phyloP scores from a whole-genome alignment of 2,797 vertebrate species.

The Megaceryle alcyon region DNA sequence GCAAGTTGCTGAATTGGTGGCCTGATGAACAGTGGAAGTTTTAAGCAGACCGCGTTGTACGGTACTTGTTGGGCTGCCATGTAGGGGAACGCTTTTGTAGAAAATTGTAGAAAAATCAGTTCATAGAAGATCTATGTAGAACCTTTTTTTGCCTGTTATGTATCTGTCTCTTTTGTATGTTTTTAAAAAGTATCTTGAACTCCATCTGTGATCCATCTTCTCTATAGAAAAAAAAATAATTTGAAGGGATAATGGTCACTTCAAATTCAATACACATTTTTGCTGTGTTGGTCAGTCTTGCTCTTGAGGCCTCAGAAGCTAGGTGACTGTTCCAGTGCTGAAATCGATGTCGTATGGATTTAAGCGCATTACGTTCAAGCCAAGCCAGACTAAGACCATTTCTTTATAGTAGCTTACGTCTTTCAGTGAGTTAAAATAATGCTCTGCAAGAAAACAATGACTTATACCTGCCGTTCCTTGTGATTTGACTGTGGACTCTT shows the following conservation, averaged over 20 bases:
- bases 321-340: neutral
- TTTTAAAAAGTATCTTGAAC: neutral
- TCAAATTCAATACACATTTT: neutral
- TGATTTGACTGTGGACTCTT: neutral
- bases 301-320: neutral
- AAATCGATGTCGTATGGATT: neutral
- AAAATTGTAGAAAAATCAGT: neutral
- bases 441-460: neutral
- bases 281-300: neutral
- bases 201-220: neutral
- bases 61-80: neutral
- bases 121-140: neutral
- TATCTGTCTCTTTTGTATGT: neutral
- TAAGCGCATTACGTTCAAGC: slow-evolving; percentile 1
- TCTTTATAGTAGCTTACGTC: neutral
- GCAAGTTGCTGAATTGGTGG: neutral
- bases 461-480: neutral
- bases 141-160: neutral
- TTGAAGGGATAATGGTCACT: fast-evolving
- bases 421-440: neutral
- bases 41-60: neutral
- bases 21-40: neutral
- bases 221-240: neutral
- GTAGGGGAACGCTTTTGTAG: neutral
- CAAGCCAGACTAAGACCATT: slow-evolving; percentile 2